Conservation (phyloP, 1,140 invertebrate species). For the Stegodyphus mimosarum region DNA sequence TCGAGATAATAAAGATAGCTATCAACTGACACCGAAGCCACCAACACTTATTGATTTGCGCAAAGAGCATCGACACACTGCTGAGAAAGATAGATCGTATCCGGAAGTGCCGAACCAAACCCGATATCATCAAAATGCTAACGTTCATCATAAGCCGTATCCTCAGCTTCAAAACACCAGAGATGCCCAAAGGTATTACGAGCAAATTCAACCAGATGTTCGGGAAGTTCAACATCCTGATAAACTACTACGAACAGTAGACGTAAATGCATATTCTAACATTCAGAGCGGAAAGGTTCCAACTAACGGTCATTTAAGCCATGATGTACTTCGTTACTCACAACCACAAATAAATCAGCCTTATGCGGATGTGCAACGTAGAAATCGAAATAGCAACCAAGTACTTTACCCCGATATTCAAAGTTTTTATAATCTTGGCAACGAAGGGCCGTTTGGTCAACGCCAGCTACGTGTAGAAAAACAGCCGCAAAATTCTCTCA, state of each 20-base stretch:
- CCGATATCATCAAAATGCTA: background rate
- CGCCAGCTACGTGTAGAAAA: background rate
- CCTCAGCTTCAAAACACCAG: background rate
- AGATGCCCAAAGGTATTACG: background rate
- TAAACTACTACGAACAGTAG: constrained; percentile 3
- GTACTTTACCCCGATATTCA: background rate
- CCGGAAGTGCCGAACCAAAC: background rate
- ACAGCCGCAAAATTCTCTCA: background rate
- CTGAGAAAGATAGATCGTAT: background rate
- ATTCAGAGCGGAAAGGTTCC: constrained; percentile 7
- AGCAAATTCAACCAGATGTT: background rate
- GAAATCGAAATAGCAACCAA: background rate
- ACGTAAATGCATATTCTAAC: constrained; percentile 25
- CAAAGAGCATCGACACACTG: background rate
- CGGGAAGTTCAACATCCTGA: constrained; percentile 35
- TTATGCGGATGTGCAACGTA: background rate
- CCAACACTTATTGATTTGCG: background rate
- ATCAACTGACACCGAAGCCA: background rate
- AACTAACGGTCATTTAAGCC: constrained; percentile 3
- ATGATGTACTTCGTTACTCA: constrained; percentile 7
- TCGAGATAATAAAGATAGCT: background rate
- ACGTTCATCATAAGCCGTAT: background rate
- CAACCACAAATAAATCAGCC: background rate
- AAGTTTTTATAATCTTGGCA: background rate
- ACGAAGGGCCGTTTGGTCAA: background rate